Evolutionary conservation across 2,113 vertebrate genomes (phyloP).

Genomic region (Ptilorrhoa leucosticta): DNA sequence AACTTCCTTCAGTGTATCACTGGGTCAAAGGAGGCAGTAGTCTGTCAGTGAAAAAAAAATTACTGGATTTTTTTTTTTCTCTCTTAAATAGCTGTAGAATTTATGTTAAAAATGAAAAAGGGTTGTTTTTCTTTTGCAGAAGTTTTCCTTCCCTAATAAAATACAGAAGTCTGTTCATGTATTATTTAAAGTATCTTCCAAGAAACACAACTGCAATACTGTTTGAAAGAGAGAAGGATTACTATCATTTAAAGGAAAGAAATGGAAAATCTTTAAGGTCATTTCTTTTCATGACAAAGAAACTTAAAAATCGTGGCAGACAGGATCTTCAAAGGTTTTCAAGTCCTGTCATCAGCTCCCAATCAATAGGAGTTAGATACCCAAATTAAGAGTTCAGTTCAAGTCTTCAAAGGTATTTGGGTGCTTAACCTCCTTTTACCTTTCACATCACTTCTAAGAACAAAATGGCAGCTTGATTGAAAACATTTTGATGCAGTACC

Average conservation of each 20-base stretch:
- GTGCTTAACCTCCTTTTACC: conserved; percentile 39
- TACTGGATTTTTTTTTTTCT: neutral
- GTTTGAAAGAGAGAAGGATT: conserved; percentile 24
- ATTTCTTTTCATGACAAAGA: conserved; percentile 33
- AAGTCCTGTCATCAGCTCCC: conserved; percentile 27
- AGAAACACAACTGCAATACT: neutral
- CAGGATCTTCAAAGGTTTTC: conserved; percentile 35
- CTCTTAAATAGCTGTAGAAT: neutral
- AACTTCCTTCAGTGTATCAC: neutral
- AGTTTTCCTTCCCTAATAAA: neutral
- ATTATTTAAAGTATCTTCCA: conserved; percentile 6
- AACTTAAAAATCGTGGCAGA: conserved; percentile 16
- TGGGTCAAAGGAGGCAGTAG: neutral
- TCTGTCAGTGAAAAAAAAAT: neutral
- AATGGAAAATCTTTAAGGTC: conserved; percentile 39
- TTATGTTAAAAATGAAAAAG: neutral
- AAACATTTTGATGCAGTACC: neutral
- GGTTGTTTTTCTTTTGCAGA: neutral
- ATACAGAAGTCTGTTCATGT: neutral
- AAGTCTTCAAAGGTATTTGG: conserved; percentile 27
- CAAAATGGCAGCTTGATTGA: neutral
- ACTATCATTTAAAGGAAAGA: conserved; percentile 41
- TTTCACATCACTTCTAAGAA: neutral
- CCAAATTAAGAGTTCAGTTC: conserved; percentile 43
- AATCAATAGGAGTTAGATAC: conserved; percentile 43